Evolutionary conservation across 2,113 vertebrate species (phyloP).

Genomic region (Todiramphus chloris): DNA sequence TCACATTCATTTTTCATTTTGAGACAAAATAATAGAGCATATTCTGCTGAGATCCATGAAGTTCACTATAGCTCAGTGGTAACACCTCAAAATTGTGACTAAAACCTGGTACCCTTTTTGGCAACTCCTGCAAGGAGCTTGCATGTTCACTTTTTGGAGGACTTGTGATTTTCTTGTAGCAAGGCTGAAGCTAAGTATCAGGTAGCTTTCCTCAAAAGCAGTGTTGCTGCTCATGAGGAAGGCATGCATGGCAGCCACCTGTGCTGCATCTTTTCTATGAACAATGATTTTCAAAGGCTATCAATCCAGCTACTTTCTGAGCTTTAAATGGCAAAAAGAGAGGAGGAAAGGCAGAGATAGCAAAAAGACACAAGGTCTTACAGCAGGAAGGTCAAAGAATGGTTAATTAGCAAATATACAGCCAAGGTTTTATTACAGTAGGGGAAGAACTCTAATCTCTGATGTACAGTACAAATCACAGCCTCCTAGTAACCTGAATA

Average conservation of each 20-base stretch:
- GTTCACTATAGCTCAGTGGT: neutral
- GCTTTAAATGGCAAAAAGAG: neutral
- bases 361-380: neutral
- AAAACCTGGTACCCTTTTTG: neutral
- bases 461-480: neutral
- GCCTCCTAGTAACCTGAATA: neutral
- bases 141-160: accelerated
- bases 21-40: neutral
- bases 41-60: neutral
- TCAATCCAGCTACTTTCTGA: neutral
- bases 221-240: accelerated
- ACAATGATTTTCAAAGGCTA: neutral
- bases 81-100: neutral
- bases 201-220: neutral
- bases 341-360: neutral
- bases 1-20: slow-evolving; percentile 49
- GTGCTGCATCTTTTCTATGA: neutral
- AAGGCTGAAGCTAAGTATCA: neutral
- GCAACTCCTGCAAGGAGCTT: neutral
- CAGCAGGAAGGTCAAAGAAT: neutral
- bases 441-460: neutral
- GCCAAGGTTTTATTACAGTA: neutral
- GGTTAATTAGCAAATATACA: neutral
- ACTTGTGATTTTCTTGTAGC: neutral
- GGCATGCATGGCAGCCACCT: neutral